Conservation (phyloP, 1,140 invertebrate genomes). For the Thereuonema tuberculata region DNA sequence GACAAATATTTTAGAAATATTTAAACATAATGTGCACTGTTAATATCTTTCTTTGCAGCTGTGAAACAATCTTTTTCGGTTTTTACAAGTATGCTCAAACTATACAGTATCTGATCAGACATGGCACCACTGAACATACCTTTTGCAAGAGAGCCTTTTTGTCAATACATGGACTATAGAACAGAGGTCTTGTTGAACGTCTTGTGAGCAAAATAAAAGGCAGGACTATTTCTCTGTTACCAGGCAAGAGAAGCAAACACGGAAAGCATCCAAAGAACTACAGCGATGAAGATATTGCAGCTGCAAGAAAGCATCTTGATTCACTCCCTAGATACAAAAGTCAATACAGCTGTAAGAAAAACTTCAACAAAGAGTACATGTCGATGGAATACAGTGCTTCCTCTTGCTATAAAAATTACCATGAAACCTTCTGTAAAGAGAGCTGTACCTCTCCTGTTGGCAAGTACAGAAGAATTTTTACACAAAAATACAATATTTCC, state of each 20-base stretch:
- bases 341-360: not conserved
- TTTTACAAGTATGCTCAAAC: not conserved
- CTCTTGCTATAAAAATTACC: not conserved
- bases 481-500: not conserved
- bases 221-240: not conserved
- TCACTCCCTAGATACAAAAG: not conserved
- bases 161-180: not conserved
- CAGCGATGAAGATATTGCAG: not conserved
- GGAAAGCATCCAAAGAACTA: not conserved
- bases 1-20: too few relatives aligned
- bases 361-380: not conserved
- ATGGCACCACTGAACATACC: not conserved
- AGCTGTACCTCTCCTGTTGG: not conserved
- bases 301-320: not conserved
- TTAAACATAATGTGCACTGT: too few relatives aligned
- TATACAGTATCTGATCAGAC: not conserved
- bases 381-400: not conserved
- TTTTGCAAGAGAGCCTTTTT: not conserved
- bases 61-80: too few relatives aligned
- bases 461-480: not conserved
- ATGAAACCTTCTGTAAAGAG: not conserved
- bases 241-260: not conserved
- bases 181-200: not conserved
- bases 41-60: too few relatives aligned
- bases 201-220: not conserved